Base-by-base conservation (phyloP, 2,888 invertebrate species). In the Drosophila diplacantha region DNA sequence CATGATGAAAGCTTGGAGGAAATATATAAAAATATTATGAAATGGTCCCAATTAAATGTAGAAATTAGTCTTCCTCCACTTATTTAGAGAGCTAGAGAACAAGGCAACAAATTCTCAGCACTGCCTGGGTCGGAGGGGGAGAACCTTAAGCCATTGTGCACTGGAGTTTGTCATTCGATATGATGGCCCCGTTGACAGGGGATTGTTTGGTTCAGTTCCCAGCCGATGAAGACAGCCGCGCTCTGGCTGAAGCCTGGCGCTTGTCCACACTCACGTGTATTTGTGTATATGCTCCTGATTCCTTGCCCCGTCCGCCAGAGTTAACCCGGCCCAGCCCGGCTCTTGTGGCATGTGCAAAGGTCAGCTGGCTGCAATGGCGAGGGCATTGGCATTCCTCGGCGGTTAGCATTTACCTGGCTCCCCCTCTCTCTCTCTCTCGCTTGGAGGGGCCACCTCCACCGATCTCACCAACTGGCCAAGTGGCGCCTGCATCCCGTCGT, bases 401-500 rank as follows among this genome's bases (percentile, higher is more conserved):
- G 26, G 26, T 61, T 66, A 66, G 47, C 65, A 76, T 63, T 74
- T 74, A 72, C 80, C 71, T 74, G 73, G 56, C 50, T 46, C 18
- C 31, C 20, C 14, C n/a, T 53, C 46, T 52, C 22, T 29, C 26
- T 31, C 47, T 11, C 11, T 9, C 20, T 12, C 44, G 2, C 12
- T 20, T 6, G 16, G 11, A 24, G 65, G 20, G 11, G n/a, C 22
- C 44, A 20, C 29, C 43, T 50, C 7, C 39, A 39, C 39, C 37
- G 38, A 26, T 18, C 44, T 57, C 16, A 41, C 46, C 55, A 31
- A 64, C 32, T 59, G 55, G 39, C 55, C 82, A 76, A 83, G 86
- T 88, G 87, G 87, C 87, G 87, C 88, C 87, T 88, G 83, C 84
- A 85, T 86, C 87, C 87, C 87, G 88, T 81, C 85, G 87, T 77